Evolutionary conservation across 37 sponge, comb jelly and placozoan species (phyloP), one percentile per base, ranked within the genome.

Genomic region (Axinella damicornis): DNA sequence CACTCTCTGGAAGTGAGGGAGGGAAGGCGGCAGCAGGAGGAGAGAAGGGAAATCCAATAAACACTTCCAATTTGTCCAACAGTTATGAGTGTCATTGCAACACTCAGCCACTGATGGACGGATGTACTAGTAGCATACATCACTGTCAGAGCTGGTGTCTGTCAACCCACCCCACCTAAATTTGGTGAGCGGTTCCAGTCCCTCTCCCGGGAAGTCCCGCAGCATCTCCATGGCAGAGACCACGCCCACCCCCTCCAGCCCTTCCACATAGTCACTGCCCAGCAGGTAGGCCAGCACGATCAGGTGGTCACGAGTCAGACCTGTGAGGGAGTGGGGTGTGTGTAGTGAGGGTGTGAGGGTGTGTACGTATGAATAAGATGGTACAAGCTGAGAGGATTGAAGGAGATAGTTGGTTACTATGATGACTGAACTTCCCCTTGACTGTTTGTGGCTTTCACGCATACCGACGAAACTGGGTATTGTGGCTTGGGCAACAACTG

Each of bases 251-350:
- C 93, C 95, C 33, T 94, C 89, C 53, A 99, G 59, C 24, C 99
- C 99, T 32, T 89, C 86, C 31, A 95, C 95, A 78, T 99, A 99
- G 71, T 99, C 99, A 93, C 97, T 92, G 37, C 99, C 97, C 20
- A 92, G 55, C 5, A 99, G 78, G 57, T 88, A 89, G 27, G 96
- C 99, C 32, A 99, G 55, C 13, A 82, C 75, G 0, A 96, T 85
- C 58, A 99, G 83, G 30, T 90, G 53, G 9, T 88, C 74, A 57
- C 90, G 81, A 61, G 54, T 25, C 41, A 96, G 78, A 13, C 96
- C 96, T 92, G 80, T 18, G 64, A n/a, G 38, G 37, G 46, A 46
- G 4, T 4, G 9, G 46, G 46, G 46, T 46, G 46, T 46, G 46
- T 9, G 9, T 46, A 46, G 46, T 46, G 46, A 12, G 9, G 46